Base-by-base conservation (phyloP, 1,140 invertebrate genomes). In the Brachionus koreanus region DNA sequence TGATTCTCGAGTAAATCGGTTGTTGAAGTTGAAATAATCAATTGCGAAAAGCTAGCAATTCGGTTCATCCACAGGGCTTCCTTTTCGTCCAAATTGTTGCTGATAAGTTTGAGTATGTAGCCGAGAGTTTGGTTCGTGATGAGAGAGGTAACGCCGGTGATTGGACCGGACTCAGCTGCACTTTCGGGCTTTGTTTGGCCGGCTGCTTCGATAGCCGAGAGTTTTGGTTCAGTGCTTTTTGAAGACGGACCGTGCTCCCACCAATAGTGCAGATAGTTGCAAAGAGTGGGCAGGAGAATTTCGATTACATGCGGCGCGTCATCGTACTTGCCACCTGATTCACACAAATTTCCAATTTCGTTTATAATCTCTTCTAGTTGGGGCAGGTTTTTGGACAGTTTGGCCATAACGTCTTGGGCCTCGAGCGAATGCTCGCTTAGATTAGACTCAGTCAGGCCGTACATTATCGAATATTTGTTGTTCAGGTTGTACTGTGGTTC, bases 41-140 rank as follows among this genome's bases (percentile, higher is more conserved):
- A 88, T 84, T 90, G 90, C 5, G 89, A 89, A 33, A 89, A 89
- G 91, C 91, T 91, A 0, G 97, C 97, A 85, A 99, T 98, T 74
- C 96, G 91, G 1, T 96, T 98, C 95, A 99, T 98, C 98, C 98
- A 99, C 0, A 95, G 94, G 0, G 97, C 94, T 86, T 98, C 94
- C 37, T 87, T 84, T 85, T 95, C 94, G 39, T 97, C 97, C 35
- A 98, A 95, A 86, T 99, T 98, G 88, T 96, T 97, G 86, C 94
- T 94, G 85, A 99, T 98, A 82, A 99, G 89, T 84, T 96, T 97
- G 0, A 99, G 89, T 0, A 99, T 95, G 85, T 97, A 96, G 84
- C 96, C 96, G 1, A 99, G 89, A 13, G 99, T 89, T 52, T 93
- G 93, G 88, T 99, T 99, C 94, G 99, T 97, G 85, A 98, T 95